A percentile compares a stretch with the other conserved stretches of the same genome.
Evolutionary conservation across 2,797 vertebrate species (phyloP).

Genomic region (Pelobates cultripes): DNA sequence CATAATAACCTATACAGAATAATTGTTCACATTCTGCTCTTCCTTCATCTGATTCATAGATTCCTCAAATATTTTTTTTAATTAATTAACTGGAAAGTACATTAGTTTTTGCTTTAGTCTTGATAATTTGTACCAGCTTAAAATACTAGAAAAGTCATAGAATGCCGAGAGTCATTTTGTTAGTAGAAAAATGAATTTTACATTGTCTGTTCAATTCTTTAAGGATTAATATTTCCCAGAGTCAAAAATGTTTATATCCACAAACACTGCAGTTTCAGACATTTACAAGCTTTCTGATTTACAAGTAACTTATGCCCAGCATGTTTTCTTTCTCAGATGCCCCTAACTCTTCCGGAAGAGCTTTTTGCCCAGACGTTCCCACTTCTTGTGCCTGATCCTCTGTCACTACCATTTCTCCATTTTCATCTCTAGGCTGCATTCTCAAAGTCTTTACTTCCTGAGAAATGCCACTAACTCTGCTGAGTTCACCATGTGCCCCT

Average conservation of each 20-base stretch:
- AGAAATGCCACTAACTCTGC: constrained; percentile 65
- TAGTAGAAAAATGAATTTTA: neutral
- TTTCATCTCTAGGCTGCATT: constrained; percentile 52
- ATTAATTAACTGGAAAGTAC: neutral
- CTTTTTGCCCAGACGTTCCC: constrained; percentile 62
- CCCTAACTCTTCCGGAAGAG: constrained; percentile 64
- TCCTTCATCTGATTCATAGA: neutral
- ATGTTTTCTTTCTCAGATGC: constrained; percentile 60
- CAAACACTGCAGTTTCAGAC: neutral
- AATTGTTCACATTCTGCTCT: neutral
- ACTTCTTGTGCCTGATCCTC: constrained; percentile 52
- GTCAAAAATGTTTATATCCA: neutral
- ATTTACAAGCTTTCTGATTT: constrained; percentile 26
- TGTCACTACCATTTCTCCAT: constrained; percentile 43
- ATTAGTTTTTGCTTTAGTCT: neutral
- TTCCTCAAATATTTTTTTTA: neutral
- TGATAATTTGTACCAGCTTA: neutral
- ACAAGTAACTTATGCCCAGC: constrained; percentile 70
- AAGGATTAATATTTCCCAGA: neutral
- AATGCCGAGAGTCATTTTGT: neutral
- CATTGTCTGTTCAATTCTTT: no score
- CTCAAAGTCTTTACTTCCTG: constrained; percentile 62
- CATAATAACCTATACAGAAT: neutral
- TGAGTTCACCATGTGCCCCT: constrained; percentile 47
- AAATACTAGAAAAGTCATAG: neutral